These are phyloP conservation scores for Hydrolagus colliei DNA, from an alignment of 2,797 vertebrate species.

Conservation along the genomic window DNA sequence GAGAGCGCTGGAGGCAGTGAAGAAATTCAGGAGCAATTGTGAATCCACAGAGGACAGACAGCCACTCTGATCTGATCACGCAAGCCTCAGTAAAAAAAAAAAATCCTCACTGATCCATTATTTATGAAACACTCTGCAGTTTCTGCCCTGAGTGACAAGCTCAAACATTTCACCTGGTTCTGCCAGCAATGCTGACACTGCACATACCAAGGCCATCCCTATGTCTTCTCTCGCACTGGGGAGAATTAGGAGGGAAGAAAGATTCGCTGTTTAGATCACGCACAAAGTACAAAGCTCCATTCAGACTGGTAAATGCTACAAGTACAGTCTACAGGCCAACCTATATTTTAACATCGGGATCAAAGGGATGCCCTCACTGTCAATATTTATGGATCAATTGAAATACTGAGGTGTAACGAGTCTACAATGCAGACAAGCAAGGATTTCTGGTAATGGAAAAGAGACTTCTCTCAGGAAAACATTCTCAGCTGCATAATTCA, in stretches of 20 bases:
- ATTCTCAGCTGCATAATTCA: neutral
- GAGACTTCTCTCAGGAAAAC: neutral
- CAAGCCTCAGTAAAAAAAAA: constrained; percentile 16
- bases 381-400: constrained; percentile 1
- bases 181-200: constrained; percentile 20
- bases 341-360: neutral
- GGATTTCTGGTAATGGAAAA: neutral
- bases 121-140: constrained; percentile 32
- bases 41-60: constrained; percentile 24
- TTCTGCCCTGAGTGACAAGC: constrained; percentile 24
- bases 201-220: constrained; percentile 16
- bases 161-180: constrained; percentile 21
- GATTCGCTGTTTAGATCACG: neutral
- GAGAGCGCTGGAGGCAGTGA: neutral
- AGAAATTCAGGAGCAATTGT: constrained; percentile 8
- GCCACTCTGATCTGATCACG: constrained; percentile 29
- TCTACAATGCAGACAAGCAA: neutral
- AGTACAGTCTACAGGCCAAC: neutral
- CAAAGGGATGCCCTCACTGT: neutral
- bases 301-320: neutral
- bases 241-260: neutral
- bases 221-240: neutral
- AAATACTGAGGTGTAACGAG: neutral
- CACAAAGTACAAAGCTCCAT: neutral
- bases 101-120: constrained; percentile 23